Base-by-base conservation (phyloP, 2,888 invertebrate species). In the Clunio marinus region DNA sequence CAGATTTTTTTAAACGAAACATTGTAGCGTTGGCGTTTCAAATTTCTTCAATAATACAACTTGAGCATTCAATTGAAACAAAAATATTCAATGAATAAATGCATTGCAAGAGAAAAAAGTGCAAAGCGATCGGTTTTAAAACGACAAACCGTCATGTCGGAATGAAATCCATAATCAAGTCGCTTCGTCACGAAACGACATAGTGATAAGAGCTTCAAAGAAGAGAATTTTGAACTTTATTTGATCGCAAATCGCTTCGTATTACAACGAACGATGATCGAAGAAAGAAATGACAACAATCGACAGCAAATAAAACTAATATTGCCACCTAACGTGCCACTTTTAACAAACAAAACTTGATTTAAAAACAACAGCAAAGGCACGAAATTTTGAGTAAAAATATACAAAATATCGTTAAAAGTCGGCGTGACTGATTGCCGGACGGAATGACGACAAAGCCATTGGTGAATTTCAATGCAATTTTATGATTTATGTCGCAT, bases 391-490 rank as follows among this genome's bases (percentile, higher is more conserved):
- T 4, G 13, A 13, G n/a, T 57, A 58, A 58, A 25, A 32, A 32
- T n/a, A n/a, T n/a, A n/a, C 32, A 28, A 59, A 59, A 20, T 59
- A 59, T 59, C 59, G 32, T 20, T 32, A 15, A 10, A 5, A 10
- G 7, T 32, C 35, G 32, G 27, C 59, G 59, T 59, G 59, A 28
- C 59, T 32, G 20, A 59, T 8, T 59, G 51, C 15, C 35, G 51
- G 51, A 1, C 20, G 5, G 20, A 8, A 41, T 41, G 32, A 32
- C 10, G 32, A 32, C n/a, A n/a, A n/a, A 8, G 32, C 7, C 32
- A 32, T 8, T 5, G 2, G 2, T n/a, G 15, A 41, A 41, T 41
- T 41, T 15, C 41, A 10, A 41, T 41, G 41, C 41, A 15, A 10
- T 2, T 15, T 13, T n/a, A 3, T 13, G 41, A 41, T n/a, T 10